Evolutionary conservation across 2,113 vertebrate species (phyloP), one percentile per base, ranked within the genome.

Genomic region (Percopsis transmontana): DNA sequence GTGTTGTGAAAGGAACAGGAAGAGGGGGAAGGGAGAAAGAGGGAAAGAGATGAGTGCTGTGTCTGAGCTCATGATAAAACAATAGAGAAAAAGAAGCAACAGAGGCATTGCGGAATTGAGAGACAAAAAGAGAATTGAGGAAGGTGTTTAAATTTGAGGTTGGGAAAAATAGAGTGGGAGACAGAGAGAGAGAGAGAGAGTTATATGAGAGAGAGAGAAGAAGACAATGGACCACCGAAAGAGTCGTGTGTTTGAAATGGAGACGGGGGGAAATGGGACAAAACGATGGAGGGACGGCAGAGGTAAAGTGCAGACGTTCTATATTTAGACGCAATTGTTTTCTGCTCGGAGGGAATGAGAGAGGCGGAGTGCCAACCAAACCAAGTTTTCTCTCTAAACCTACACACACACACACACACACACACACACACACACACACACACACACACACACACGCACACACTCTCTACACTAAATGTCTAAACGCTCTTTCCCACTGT

Each of bases 301-400:
- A 82, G 80, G 63, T 76, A 79, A 79, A 82, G 78, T 20, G 63
- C 72, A 77, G 75, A 80, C 58, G 0, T 5, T 68, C 85, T 87
- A 88, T 81, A 85, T 88, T 90, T 87, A 88, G 83, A 68, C 68
- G 84, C 78, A 77, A 74, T 83, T 86, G 79, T 87, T 84, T 87
- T 66, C 68, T 68, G 62, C 67, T 68, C 74, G 45, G 52, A 58
- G 70, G 58, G 62, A 16, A 50, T 20, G 24, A 62, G 21, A 52
- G 27, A 68, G 45, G 68, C 3, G 40, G 45, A 63, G 33, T 65
- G 50, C 45, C 69, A 67, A 63, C 62, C 64, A 72, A 76, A 66
- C 33, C 9, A 19, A 9, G 58, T 71, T 67, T 67, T 73, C 62
- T 66, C 61, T 58, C 48, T 18, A 56, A 15, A 56, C 15, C 16